Conservation (phyloP, 2,888 invertebrate genomes). For the Campoplex nolae region DNA sequence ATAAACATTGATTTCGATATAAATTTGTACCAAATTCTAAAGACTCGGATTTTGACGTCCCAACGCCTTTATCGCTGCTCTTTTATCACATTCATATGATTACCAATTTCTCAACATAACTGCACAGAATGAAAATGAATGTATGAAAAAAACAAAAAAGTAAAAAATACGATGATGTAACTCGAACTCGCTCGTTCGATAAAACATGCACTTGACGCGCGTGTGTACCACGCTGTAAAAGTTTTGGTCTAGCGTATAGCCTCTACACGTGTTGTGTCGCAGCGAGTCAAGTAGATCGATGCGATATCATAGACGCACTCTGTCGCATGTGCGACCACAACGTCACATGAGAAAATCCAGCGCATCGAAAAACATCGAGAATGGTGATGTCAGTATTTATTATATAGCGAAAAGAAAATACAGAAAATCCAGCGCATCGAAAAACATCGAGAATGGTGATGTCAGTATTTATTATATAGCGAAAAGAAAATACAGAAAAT, state of each 20-base stretch:
- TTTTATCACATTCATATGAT: background rate
- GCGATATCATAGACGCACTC: background rate
- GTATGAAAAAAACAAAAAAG: background rate
- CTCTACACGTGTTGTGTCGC: background rate
- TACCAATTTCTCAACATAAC: background rate
- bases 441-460: background rate
- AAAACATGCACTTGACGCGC: background rate
- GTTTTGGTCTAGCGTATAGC: background rate
- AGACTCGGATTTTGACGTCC: background rate
- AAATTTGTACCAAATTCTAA: background rate
- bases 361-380: background rate
- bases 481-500: background rate
- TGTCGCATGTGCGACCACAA: background rate
- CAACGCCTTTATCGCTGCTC: background rate
- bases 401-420: background rate
- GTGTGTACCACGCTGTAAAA: background rate
- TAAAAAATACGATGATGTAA: background rate
- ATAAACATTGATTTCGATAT: background rate
- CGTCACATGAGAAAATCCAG: background rate
- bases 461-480: background rate
- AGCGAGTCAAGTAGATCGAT: constrained; percentile 15
- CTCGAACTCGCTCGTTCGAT: background rate
- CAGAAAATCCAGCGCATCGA: background rate
- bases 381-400: background rate
- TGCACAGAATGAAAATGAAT: background rate